Conservation (phyloP, 2,113 vertebrate genomes). For the Rhinichthys klamathensis region DNA sequence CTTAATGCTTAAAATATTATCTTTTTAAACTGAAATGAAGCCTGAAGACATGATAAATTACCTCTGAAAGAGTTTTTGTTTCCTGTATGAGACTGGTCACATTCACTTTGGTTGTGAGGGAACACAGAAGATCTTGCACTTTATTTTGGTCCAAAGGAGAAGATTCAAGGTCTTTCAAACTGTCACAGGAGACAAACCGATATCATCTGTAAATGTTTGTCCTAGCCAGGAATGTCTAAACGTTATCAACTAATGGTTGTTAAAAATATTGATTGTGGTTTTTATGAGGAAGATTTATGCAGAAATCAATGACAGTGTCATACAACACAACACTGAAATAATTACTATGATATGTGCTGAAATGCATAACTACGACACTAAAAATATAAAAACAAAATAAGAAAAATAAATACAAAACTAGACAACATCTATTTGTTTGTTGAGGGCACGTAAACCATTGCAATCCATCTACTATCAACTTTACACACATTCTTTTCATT, state of each 20-base stretch:
- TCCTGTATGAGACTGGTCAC: slow-evolving; percentile 79
- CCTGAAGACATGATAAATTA: slow-evolving; percentile 61
- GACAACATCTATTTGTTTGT: neutral
- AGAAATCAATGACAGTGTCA: neutral
- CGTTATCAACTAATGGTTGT: neutral
- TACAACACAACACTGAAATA: neutral
- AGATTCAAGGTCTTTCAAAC: slow-evolving; percentile 80
- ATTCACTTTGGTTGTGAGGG: slow-evolving; percentile 70
- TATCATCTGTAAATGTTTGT: neutral
- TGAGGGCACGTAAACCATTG: neutral
- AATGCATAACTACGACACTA: neutral
- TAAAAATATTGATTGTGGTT: neutral
- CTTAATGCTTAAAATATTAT: slow-evolving; percentile 19
- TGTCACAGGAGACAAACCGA: slow-evolving; percentile 58
- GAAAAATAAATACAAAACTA: neutral
- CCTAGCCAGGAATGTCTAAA: neutral
- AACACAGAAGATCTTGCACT: slow-evolving; percentile 78
- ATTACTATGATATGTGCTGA: neutral
- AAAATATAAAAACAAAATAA: neutral
- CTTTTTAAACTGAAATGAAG: neutral
- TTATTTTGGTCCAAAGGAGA: slow-evolving; percentile 79
- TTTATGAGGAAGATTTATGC: neutral
- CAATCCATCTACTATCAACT: neutral
- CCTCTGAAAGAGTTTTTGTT: slow-evolving; percentile 80
- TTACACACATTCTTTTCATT: neutral